Conservation (phyloP, 2,113 vertebrate genomes). For the Phodopus roborovskii region DNA sequence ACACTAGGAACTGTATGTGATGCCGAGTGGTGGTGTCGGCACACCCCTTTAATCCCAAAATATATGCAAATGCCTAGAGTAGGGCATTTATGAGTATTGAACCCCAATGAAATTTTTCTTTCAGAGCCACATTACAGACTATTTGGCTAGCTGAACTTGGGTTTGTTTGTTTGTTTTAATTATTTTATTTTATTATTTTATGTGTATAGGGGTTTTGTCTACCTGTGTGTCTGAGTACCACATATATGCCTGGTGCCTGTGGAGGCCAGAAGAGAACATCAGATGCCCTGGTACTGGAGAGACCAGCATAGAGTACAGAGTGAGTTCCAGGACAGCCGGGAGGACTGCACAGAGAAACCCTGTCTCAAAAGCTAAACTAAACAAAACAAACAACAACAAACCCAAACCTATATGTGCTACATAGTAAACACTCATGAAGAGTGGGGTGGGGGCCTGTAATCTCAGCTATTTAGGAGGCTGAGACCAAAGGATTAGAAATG, state of each 20-base stretch:
- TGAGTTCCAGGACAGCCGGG: neutral
- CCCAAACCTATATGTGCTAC: neutral
- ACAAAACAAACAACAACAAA: neutral
- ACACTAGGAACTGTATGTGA: neutral
- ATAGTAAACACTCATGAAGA: neutral
- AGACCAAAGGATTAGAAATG: neutral
- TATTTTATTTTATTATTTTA: neutral
- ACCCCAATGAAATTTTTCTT: neutral
- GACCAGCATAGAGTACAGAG: neutral
- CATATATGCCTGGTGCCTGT: too few relatives aligned
- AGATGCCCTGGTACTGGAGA: neutral
- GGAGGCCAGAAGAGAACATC: too few relatives aligned
- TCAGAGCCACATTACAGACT: neutral
- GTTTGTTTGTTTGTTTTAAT: neutral
- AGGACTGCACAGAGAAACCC: neutral
- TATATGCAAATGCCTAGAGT: neutral
- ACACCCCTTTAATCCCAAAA: neutral
- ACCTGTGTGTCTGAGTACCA: too few relatives aligned
- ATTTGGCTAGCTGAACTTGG: neutral
- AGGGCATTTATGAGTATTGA: neutral
- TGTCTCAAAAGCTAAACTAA: neutral
- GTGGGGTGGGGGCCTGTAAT: neutral
- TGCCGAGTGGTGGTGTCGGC: neutral
- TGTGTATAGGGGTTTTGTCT: too few relatives aligned
- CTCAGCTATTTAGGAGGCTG: neutral